Evolutionary conservation across 1,140 invertebrate species (phyloP).

Genomic region (Microplitis mediator): DNA sequence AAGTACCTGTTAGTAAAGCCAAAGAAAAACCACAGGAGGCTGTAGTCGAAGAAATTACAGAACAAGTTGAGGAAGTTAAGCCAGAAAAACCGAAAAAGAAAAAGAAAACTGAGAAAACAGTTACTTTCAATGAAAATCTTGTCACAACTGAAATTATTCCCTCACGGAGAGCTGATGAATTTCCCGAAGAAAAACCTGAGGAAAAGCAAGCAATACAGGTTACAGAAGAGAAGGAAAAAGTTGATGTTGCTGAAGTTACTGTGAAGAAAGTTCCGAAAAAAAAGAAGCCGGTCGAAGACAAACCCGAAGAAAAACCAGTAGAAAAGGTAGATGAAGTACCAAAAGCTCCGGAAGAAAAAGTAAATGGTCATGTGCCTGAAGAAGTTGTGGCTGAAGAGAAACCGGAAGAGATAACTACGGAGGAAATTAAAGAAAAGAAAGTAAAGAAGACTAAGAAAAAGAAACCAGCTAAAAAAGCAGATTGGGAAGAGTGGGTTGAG

Average conservation of each 20-base stretch:
- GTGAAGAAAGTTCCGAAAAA: slow-evolving; percentile 36
- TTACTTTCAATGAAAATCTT: slow-evolving; percentile 26
- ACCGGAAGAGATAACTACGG: slow-evolving; percentile 46
- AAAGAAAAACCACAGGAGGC: slow-evolving; percentile 20
- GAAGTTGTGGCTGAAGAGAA: slow-evolving; percentile 17
- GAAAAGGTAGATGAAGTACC: slow-evolving; percentile 27
- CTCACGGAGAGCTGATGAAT: slow-evolving; percentile 36
- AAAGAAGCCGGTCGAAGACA: slow-evolving; percentile 22
- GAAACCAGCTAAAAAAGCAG: slow-evolving; percentile 49
- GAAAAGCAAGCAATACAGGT: not conserved
- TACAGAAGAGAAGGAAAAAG: slow-evolving; percentile 35
- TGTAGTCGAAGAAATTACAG: slow-evolving; percentile 33
- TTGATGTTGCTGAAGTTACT: slow-evolving; percentile 34
- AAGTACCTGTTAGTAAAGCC: no score
- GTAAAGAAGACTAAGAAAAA: slow-evolving; percentile 52
- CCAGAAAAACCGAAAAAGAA: slow-evolving; percentile 22
- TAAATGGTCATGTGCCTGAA: slow-evolving; percentile 25
- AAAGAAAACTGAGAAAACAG: slow-evolving; percentile 28
- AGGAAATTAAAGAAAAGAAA: slow-evolving; percentile 46
- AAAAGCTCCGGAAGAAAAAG: slow-evolving; percentile 20
- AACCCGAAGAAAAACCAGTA: not conserved
- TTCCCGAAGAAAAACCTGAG: slow-evolving; percentile 21
- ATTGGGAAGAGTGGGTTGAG: slow-evolving; percentile 60
- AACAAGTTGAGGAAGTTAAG: slow-evolving; percentile 29
- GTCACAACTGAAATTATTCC: slow-evolving; percentile 36